Conservation (phyloP, 2,113 vertebrate genomes). For the Lophochroa leadbeateri region DNA sequence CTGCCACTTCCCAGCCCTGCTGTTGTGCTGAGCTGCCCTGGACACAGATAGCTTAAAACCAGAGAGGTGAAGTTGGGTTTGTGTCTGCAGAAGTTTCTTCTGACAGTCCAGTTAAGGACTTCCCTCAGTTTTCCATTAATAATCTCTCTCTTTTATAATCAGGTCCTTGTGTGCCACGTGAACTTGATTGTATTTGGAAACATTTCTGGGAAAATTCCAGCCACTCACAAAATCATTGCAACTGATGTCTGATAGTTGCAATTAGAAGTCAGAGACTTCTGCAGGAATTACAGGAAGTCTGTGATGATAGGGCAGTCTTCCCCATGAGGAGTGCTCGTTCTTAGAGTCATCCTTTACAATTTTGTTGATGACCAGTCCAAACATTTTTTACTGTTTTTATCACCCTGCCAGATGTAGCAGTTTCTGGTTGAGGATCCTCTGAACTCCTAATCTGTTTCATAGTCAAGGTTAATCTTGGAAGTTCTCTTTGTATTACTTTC, state of each 20-base stretch:
- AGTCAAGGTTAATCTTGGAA: not conserved
- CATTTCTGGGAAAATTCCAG: not conserved
- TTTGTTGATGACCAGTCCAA: not conserved
- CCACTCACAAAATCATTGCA: not conserved
- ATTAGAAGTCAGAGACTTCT: not conserved
- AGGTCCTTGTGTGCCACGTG: not conserved
- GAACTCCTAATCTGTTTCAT: not conserved
- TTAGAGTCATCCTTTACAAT: not conserved
- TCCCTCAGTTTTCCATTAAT: fast-evolving
- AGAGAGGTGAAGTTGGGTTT: not conserved
- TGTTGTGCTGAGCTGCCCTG: not conserved
- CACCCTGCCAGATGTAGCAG: not conserved
- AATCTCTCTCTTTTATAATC: not conserved
- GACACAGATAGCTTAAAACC: too few relatives aligned
- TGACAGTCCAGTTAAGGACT: not conserved
- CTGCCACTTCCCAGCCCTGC: not conserved
- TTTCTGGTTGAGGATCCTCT: not conserved
- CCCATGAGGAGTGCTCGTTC: not conserved
- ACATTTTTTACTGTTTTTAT: not conserved
- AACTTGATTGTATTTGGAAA: not conserved
- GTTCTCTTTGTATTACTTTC: not conserved
- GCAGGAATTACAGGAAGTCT: not conserved
- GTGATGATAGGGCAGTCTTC: not conserved
- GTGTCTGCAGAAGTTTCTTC: not conserved
- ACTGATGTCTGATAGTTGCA: not conserved